Conservation (phyloP, 2,797 vertebrate genomes). For the Ispidina lecontei region DNA sequence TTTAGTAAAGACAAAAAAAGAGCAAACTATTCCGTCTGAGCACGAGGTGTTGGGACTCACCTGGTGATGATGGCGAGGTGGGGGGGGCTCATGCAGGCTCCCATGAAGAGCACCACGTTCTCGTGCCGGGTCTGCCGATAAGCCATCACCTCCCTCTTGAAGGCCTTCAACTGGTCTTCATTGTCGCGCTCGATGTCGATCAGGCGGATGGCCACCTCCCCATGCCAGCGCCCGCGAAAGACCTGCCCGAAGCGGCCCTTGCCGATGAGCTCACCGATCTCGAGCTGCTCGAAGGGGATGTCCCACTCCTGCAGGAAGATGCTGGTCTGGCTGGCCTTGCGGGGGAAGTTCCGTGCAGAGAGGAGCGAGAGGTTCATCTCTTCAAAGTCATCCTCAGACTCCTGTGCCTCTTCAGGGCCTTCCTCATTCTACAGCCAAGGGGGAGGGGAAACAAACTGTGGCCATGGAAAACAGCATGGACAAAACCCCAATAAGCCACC, state of each 20-base stretch:
- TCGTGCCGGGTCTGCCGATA: slow-evolving; percentile 97
- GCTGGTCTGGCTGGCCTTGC: slow-evolving; percentile 98
- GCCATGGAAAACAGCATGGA: no score
- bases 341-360: slow-evolving; percentile 94
- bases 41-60: slow-evolving; percentile 37
- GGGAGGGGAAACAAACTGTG: no score
- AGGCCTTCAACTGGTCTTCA: slow-evolving; percentile 96
- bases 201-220: slow-evolving; percentile 94
- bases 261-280: slow-evolving; percentile 95
- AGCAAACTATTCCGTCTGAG: rapidly evolving
- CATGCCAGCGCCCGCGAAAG: slow-evolving; percentile 97
- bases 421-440: slow-evolving; percentile 59
- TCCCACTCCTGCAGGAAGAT: slow-evolving; percentile 99
- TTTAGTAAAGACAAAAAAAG: not conserved
- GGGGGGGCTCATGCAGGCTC: slow-evolving; percentile 97
- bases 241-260: slow-evolving; percentile 97
- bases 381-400: slow-evolving; percentile 96
- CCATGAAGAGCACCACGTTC: slow-evolving; percentile 99
- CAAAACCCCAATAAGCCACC: no score
- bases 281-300: slow-evolving; percentile 98
- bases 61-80: slow-evolving; percentile 99
- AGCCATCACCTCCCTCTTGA: slow-evolving; percentile 98
- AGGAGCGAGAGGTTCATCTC: slow-evolving; percentile 98
- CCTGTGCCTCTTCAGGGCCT: slow-evolving; percentile 85
- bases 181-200: slow-evolving; percentile 99